phyloP scores from a whole-genome alignment of 2,113 vertebrate genomes.

The Scytalopus superciliaris region DNA sequence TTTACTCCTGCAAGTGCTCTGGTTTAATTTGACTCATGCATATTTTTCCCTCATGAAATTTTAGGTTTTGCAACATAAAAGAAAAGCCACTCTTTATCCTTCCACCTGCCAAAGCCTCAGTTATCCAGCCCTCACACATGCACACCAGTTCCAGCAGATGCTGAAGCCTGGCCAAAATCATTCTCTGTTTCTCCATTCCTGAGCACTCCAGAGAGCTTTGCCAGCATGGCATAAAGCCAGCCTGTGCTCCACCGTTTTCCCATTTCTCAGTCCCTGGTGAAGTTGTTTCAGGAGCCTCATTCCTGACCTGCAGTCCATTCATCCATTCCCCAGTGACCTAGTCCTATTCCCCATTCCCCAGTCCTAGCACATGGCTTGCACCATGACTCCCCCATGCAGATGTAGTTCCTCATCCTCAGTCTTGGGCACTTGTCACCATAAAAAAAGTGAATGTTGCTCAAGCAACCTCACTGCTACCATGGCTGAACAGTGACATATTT shows the following conservation, averaged over 20 bases:
- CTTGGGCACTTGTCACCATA: not conserved
- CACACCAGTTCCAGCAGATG: not conserved
- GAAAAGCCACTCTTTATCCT: conserved; percentile 6
- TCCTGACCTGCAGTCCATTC: not conserved
- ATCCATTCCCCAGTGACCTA: not conserved
- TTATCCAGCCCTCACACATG: conserved; percentile 41
- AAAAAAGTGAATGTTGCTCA: not conserved
- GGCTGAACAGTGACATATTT: not conserved
- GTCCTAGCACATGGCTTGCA: not conserved
- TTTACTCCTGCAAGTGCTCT: not conserved
- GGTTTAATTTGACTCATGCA: not conserved
- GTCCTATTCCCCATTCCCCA: too few species aligned
- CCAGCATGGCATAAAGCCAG: not conserved
- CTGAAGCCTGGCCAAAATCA: conserved; percentile 25
- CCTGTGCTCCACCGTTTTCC: not conserved
- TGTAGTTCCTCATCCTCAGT: not conserved
- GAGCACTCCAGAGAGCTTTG: not conserved
- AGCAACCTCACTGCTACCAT: not conserved
- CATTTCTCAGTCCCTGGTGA: not conserved
- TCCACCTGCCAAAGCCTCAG: not conserved
- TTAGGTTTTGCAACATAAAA: not conserved
- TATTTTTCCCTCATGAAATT: not conserved
- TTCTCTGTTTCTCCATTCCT: not conserved
- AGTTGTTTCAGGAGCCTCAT: not conserved
- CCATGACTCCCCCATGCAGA: fast-evolving